Evolutionary conservation across 2,797 vertebrate species (phyloP), one percentile per base, ranked within the genome.

Genomic region (Eremophila alpestris): DNA sequence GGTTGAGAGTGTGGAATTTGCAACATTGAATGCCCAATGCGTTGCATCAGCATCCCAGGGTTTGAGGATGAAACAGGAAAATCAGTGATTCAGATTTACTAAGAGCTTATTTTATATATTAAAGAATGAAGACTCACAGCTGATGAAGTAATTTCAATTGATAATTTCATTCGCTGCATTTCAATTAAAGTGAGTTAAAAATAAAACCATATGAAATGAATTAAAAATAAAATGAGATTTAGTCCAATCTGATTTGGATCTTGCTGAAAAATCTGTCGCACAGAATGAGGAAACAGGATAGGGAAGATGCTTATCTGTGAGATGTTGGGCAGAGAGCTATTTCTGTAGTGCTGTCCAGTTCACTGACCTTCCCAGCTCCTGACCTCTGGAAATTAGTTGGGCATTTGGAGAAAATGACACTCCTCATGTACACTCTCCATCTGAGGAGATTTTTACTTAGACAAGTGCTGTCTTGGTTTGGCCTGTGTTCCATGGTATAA

Each of bases 101-200:
- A 15, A 91, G 77, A 74, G 62, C 84, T 91, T 83, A 65, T 81
- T 95, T 93, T 85, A 48, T 86, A 18, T 77, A 27, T 73, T 82
- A 69, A 87, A 91, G 90, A 90, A 82, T 69, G 85, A 95, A 90
- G 70, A 63, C n/a, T 94, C 90, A 69, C 69, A 94, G 89, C 49
- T 93, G 91, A 83, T 90, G 90, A 91, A 94, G 83, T 90, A 92
- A 94, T 95, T 95, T 92, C 91, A 91, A 41, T 76, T 95, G 89
- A 94, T 95, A 94, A 88, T 95, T 96, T 96, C 4, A 3, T 87
- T 94, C 79, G 16, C 62, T 90, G 91, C 81, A 49, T 96, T 96
- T 95, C 93, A 93, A 70, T 93, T 96, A 86, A 93, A 95, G 56
- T 5, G 78, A 83, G 86, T 89, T 95, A 95, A 95, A 95, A 95